Evolutionary conservation across 2,888 invertebrate genomes (phyloP).

Genomic region (Hydrotaea diabolus): DNA sequence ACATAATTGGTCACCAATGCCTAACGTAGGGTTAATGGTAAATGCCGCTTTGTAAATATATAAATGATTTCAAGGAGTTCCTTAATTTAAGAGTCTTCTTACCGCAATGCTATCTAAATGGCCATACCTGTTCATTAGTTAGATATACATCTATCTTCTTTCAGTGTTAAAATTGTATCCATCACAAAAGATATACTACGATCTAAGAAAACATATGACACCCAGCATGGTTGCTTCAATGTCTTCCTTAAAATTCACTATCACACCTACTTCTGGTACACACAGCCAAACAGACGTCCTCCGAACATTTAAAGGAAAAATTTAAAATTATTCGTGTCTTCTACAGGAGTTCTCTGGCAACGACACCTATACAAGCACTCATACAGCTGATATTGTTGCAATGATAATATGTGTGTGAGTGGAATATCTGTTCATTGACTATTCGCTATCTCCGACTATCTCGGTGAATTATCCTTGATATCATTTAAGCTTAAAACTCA

Average conservation of each 20-base stretch:
- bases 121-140: not conserved
- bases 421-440: slow-evolving; percentile 27
- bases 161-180: not conserved
- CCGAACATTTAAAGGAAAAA: not conserved
- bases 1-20: too few relatives aligned
- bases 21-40: too few relatives aligned
- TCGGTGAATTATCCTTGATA: slow-evolving; percentile 62
- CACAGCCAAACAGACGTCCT: too few relatives aligned
- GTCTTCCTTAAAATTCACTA: not conserved
- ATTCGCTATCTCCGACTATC: slow-evolving; percentile 43
- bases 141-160: not conserved
- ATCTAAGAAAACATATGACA: not conserved
- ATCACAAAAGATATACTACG: too few relatives aligned
- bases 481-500: slow-evolving; percentile 51
- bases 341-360: slow-evolving; percentile 28
- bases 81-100: not conserved
- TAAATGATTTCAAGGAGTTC: not conserved
- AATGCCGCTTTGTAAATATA: too few relatives aligned
- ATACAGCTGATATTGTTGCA: slow-evolving; percentile 27
- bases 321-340: slow-evolving; percentile 6
- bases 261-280: too few relatives aligned
- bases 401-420: too few relatives aligned
- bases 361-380: not conserved
- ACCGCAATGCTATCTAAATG: not conserved
- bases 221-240: not conserved